Percentiles rank a stretch among this genome's conserved stretches.
These are phyloP conservation scores for Crepidodera aurea DNA, from an alignment of 2,888 invertebrate genomes.

Conservation along the genomic window DNA sequence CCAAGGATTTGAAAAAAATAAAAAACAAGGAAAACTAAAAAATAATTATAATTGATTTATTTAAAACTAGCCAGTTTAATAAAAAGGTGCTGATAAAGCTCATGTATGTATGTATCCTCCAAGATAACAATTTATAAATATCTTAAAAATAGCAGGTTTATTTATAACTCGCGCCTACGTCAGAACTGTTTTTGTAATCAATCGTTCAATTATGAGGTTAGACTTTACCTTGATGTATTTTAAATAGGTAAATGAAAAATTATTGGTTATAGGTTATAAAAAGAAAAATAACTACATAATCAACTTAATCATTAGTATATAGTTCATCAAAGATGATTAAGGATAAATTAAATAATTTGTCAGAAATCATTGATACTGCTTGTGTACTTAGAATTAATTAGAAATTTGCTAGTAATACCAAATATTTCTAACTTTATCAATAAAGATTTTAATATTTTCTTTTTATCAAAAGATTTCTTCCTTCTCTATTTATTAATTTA, in stretches of 20 bases:
- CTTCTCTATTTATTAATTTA: no score
- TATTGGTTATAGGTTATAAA: background rate
- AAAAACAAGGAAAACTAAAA: background rate
- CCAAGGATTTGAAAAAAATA: no score
- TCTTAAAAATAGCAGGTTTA: conserved; percentile 39
- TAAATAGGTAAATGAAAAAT: conserved; percentile 10
- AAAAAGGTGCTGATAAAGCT: conserved; percentile 21
- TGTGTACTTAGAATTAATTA: no score
- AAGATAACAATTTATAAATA: conserved; percentile 40
- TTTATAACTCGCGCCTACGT: conserved; percentile 38
- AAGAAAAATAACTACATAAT: no score
- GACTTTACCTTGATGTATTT: conserved; percentile 36
- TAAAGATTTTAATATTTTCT: no score
- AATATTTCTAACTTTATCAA: no score
- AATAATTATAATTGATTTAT: background rate
- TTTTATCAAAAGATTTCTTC: no score
- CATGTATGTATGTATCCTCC: conserved; percentile 25
- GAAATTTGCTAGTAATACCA: no score
- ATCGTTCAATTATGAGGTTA: conserved; percentile 36
- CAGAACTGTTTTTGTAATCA: conserved; percentile 39
- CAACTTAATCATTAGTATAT: no score
- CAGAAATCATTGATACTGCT: no score
- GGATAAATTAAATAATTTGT: no score
- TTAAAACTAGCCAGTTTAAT: background rate
- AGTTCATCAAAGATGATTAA: no score